phyloP scores from a whole-genome alignment of 2,113 vertebrate genomes.

The Crypturellus undulatus region DNA sequence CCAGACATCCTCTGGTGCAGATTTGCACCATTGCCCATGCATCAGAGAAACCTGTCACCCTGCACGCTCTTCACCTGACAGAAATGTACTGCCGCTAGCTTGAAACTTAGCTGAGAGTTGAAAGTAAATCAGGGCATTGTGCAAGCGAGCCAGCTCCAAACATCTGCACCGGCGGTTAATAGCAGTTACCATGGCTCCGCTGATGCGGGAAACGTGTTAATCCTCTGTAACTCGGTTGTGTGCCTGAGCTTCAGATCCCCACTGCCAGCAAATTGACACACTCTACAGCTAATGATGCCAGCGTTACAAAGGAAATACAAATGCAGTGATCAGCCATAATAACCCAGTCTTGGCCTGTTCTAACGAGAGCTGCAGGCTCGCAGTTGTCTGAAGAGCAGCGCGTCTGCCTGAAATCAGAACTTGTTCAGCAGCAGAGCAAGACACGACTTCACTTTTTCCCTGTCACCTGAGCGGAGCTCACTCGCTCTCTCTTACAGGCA shows the following conservation, averaged over 20 bases:
- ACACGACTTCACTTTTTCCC: not conserved
- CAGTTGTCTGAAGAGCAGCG: not conserved
- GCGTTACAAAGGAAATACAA: slow-evolving; percentile 21
- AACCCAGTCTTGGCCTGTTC: not conserved
- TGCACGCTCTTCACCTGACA: not conserved
- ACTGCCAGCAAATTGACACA: slow-evolving; percentile 33
- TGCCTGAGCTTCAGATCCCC: slow-evolving; percentile 9
- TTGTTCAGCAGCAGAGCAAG: not conserved
- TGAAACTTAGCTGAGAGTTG: not conserved
- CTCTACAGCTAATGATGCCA: slow-evolving; percentile 20
- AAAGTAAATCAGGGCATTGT: not conserved
- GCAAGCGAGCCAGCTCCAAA: not conserved
- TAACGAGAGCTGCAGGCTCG: slow-evolving; percentile 4
- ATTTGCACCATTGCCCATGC: accelerated
- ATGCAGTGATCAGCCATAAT: slow-evolving; percentile 8
- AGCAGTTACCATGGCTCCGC: not conserved
- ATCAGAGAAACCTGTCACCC: not conserved
- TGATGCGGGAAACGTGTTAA: not conserved
- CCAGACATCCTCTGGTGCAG: accelerated
- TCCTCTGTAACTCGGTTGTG: not conserved
- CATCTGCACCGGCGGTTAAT: slow-evolving; percentile 10
- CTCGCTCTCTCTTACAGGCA: not conserved
- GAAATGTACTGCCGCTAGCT: not conserved
- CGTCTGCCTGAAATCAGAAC: slow-evolving; percentile 6
- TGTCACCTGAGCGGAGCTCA: not conserved